phyloP scores from a whole-genome alignment of 2,888 invertebrate species.

The Drosophila planitibia region DNA sequence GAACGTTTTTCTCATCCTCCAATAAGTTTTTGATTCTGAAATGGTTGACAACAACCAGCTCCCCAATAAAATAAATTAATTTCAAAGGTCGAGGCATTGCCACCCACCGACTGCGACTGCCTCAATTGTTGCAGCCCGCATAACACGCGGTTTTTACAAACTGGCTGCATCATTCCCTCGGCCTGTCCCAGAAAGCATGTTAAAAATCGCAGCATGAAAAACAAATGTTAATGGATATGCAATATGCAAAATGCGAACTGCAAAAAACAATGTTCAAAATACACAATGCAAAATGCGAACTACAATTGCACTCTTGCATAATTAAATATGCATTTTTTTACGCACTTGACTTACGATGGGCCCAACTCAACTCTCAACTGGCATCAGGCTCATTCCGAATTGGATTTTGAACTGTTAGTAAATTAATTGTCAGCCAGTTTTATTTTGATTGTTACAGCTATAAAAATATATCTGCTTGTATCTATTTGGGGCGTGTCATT shows the following conservation, averaged over 20 bases:
- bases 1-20: neutral
- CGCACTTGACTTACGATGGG: neutral
- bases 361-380: neutral
- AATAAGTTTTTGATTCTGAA: neutral
- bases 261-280: neutral
- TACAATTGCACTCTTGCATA: constrained; percentile 21
- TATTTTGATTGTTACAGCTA: neutral
- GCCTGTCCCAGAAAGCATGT: neutral
- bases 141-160: neutral
- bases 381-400: neutral
- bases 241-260: neutral
- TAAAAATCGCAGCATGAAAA: neutral
- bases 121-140: neutral
- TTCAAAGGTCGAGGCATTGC: neutral
- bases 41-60: neutral
- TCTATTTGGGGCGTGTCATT: neutral
- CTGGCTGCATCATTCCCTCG: neutral
- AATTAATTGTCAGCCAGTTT: neutral
- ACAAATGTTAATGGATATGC: constrained; percentile 15
- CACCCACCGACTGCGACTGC: neutral
- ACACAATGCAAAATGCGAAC: neutral
- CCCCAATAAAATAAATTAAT: neutral
- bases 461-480: neutral
- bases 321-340: constrained; percentile 6
- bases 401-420: neutral